Evolutionary conservation across 92 coral and sea anemone genomes (phyloP), one percentile per base, ranked within the genome.

Genomic region (Virgularia gustaviana): DNA sequence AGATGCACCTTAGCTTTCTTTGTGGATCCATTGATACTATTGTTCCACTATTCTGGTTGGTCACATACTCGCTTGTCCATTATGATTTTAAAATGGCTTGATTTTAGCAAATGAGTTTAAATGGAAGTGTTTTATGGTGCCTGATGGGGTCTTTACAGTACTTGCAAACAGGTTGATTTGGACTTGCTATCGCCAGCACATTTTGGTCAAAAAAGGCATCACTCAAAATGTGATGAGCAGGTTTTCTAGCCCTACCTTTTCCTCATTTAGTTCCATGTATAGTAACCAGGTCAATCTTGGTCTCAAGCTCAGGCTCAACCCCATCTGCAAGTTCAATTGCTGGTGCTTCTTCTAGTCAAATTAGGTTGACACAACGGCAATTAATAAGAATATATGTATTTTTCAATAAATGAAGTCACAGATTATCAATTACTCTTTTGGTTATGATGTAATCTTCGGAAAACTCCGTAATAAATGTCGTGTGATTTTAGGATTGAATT

Each of bases 1-100:
- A 34, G 8, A 12, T 3, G 62, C 62, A 18, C 45, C 34, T 60
- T 60, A 9, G 67, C 1, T 62, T 35, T 62, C 47, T 62, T 62
- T 43, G 25, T n/a, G 9, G 49, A 2, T 33, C 66, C 66, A 60
- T 7, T 10, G 44, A 60, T 47, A 15, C 66, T 47, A 31, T 31
- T 60, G 28, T 64, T 64, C 54, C 53, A 64, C 53, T 31, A 38
- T 31, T 64, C 71, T 0, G 71, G 71, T 11, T 53, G 71, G 33
- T 64, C 71, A 64, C 53, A 22, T 24, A 64, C 71, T 36, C 51
- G 29, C 27, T 39, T 64, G 54, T 64, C 53, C 71, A 39, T 36
- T 32, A 64, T 64, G 1, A 64, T 36, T 27, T 64, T 64, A 41
- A 64, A 64, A 38, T 49, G 71, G 34, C 28, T 7, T 49, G 51